Percentiles rank a stretch among this genome's conserved stretches.
phyloP scores from a whole-genome alignment of 2,113 vertebrate genomes.

The Xiphophorus couchianus region DNA sequence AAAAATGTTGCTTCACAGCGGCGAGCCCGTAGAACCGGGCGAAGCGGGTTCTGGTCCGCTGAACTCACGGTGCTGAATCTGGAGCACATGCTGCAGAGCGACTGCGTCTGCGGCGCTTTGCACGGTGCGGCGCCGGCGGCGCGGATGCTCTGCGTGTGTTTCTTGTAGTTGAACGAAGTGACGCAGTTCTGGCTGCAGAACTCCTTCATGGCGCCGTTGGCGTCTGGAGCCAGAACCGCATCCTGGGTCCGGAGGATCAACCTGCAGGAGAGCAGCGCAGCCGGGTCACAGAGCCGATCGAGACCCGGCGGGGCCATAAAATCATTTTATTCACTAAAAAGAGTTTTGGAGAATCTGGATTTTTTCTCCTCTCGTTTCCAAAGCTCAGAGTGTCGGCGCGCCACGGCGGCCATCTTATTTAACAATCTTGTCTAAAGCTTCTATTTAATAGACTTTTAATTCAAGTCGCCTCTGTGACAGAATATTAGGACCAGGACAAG shows the following conservation, averaged over 20 bases:
- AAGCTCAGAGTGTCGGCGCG: too few relatives aligned
- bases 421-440: too few relatives aligned
- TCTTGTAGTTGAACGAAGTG: conserved; percentile 85
- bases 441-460: too few relatives aligned
- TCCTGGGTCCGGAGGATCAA: conserved; percentile 91
- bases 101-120: conserved; percentile 45
- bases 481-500: too few relatives aligned
- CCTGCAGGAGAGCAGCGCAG: conserved; percentile 71
- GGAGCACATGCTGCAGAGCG: conserved; percentile 93
- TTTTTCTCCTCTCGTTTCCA: too few relatives aligned
- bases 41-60: background rate
- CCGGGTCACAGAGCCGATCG: background rate
- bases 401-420: too few relatives aligned
- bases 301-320: background rate
- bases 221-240: conserved; percentile 89
- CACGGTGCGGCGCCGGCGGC: conserved; percentile 74
- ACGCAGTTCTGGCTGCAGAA: conserved; percentile 95
- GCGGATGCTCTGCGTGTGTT: conserved; percentile 80
- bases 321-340: too few relatives aligned
- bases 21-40: background rate
- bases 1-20: background rate
- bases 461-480: too few relatives aligned
- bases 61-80: conserved; percentile 86
- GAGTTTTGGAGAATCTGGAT: too few relatives aligned
- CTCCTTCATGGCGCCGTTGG: conserved; percentile 84